A percentile compares a stretch with the other conserved stretches of the same genome.
phyloP scores from a whole-genome alignment of 2,113 vertebrate genomes.

The Rhinolophus sinicus region DNA sequence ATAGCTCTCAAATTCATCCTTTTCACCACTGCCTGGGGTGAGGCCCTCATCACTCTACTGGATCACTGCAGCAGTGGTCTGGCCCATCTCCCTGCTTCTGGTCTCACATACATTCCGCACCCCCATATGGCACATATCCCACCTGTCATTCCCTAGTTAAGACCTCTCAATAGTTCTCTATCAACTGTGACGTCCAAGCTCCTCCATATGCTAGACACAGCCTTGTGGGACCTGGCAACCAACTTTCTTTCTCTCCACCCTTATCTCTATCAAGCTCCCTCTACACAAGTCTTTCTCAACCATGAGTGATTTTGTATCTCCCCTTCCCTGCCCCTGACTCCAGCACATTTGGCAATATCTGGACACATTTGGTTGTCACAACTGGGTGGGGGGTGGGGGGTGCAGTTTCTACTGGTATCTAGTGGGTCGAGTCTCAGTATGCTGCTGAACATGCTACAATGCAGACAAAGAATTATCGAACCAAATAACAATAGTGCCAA shows the following conservation, averaged over 20 bases:
- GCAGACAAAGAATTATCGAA: neutral
- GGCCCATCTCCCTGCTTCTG: neutral
- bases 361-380: neutral
- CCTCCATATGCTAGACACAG: neutral
- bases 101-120: neutral
- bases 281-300: neutral
- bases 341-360: neutral
- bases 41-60: neutral
- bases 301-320: neutral
- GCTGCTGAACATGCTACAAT: neutral
- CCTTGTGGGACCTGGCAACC: neutral
- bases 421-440: neutral
- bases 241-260: neutral
- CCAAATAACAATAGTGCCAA: neutral
- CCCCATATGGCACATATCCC: neutral
- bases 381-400: neutral
- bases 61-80: neutral
- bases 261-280: neutral
- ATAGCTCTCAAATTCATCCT: neutral
- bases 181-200: neutral
- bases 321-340: neutral
- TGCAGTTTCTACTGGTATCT: neutral
- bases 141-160: neutral
- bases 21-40: neutral
- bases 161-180: neutral